Evolutionary conservation across 2,113 vertebrate genomes (phyloP), one percentile per base, ranked within the genome.

Genomic region (Eudyptes chrysolophus): DNA sequence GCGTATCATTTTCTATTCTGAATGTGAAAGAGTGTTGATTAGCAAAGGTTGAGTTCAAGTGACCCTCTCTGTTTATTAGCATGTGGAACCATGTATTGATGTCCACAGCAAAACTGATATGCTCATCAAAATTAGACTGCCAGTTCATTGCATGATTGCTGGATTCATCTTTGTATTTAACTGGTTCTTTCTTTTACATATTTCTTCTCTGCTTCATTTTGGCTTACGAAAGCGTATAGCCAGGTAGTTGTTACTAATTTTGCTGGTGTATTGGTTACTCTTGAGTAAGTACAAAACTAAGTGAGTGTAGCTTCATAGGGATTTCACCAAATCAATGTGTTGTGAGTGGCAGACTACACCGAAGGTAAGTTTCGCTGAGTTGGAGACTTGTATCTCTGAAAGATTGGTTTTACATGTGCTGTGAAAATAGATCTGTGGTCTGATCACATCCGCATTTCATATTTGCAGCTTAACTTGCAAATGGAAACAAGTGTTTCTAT

Each of bases 1-100:
- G 54, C 0, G 0, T 14, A 16, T 30, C 6, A 5, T n/a, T 62
- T 70, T 75, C 42, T 85, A 2, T 38, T 84, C n/a, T 66, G 76
- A 42, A 19, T 24, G 17, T 64, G 64, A 46, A 61, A 51, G 58
- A 21, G 32, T 16, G 38, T 38, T 91, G 64, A 70, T 92, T 58
- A 87, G 49, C 29, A 66, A 66, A 84, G 42, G 19, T 21, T 81
- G 72, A 82, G 29, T n/a, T 91, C 29, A 66, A 34, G 19, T 68
- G 51, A 87, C 52, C 60, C 11, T 40, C 25, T n/a, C 42, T 61
- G 18, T 74, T 81, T 94, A 21, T 87, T 71, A 71, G 9, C 25
- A 24, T 16, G 22, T 44, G 30, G 38, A 92, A 88, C 49, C 13
- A 48, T 66, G 48, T 75, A 66, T 49, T 75, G 72, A 60, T 71